These are phyloP conservation scores for Triplophysa dalaica DNA, from an alignment of 2,113 vertebrate genomes.

Conservation along the genomic window DNA sequence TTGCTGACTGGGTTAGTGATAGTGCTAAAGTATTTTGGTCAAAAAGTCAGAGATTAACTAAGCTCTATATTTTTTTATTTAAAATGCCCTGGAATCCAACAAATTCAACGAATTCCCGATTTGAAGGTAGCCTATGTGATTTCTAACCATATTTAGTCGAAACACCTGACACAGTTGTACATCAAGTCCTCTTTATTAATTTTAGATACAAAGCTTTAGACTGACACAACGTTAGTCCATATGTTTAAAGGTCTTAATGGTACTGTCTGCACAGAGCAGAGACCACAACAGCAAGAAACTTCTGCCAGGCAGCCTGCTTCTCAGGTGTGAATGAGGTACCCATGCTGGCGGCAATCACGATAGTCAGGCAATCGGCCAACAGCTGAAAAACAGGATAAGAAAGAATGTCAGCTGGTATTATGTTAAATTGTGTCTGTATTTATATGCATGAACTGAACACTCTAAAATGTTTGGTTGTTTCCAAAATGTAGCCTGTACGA, in stretches of 20 bases:
- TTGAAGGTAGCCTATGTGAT: no score
- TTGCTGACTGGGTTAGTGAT: no score
- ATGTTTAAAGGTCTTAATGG: conserved; percentile 65
- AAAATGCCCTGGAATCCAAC: no score
- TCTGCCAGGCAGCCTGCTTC: conserved; percentile 75
- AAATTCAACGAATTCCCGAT: no score
- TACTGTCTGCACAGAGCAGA: conserved; percentile 79
- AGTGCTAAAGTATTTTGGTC: no score
- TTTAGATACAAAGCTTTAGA: conserved; percentile 33
- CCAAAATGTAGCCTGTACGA: no score
- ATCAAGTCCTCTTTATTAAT: conserved; percentile 49
- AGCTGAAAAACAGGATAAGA: conserved; percentile 66
- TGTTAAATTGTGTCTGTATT: neutral
- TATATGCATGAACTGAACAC: no score
- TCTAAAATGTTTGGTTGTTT: no score
- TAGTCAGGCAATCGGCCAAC: conserved; percentile 76
- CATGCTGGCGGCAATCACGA: conserved; percentile 71
- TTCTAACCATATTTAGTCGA: no score
- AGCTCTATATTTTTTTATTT: no score
- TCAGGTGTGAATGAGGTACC: conserved; percentile 65
- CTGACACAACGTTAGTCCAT: neutral
- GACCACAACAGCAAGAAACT: conserved; percentile 80
- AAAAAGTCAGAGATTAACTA: no score
- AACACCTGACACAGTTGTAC: neutral
- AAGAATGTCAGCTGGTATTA: neutral